These are phyloP conservation scores for Epinotia ramella DNA, from an alignment of 2,888 invertebrate genomes.

Conservation along the genomic window DNA sequence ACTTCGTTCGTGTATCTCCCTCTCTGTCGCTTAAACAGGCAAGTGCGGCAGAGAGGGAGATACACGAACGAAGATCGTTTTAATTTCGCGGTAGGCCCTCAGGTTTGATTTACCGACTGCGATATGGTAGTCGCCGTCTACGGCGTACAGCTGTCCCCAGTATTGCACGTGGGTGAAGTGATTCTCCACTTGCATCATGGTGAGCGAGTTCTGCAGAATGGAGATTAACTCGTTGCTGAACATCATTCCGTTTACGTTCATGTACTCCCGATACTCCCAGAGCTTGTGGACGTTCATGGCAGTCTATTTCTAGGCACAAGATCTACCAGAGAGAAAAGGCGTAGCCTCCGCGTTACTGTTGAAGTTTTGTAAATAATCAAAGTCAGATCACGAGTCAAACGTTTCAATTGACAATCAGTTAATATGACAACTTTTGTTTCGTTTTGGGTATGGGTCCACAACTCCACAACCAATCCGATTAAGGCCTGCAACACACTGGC, in stretches of 20 bases:
- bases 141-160: constrained; percentile 94
- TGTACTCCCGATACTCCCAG: constrained; percentile 78
- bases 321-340: neutral
- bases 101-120: constrained; percentile 87
- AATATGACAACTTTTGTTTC: constrained; percentile 2
- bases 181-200: constrained; percentile 92
- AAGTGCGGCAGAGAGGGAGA: too few relatives aligned
- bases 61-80: too few relatives aligned
- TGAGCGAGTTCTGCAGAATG: constrained; percentile 90
- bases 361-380: neutral
- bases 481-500: too few relatives aligned
- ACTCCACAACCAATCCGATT: too few relatives aligned
- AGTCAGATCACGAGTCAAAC: too few relatives aligned
- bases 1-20: too few relatives aligned
- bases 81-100: neutral
- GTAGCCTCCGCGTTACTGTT: neutral
- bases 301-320: neutral
- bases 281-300: constrained; percentile 77
- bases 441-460: neutral
- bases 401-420: neutral
- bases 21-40: too few relatives aligned
- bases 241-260: constrained; percentile 87
- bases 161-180: constrained; percentile 93
- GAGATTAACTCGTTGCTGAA: constrained; percentile 90
- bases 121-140: constrained; percentile 92